Base-by-base conservation (phyloP, 2,113 vertebrate species). In the Dicaeum eximium region DNA sequence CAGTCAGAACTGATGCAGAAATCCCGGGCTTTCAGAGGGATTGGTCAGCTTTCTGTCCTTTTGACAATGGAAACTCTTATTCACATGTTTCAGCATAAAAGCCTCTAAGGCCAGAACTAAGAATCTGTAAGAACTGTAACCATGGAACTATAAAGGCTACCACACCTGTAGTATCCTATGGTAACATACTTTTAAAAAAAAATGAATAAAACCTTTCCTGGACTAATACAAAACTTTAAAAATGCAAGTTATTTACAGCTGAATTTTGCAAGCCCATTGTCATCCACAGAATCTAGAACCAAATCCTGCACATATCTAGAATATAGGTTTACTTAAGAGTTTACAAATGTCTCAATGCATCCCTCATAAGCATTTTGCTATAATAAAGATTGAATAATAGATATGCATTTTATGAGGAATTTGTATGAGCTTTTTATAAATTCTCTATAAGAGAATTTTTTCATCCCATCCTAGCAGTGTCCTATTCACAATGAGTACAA, bases 301-400 rank as follows among this genome's bases (percentile, higher is more conserved):
- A 6, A 75, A 57, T 33, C 44, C 83, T 50, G 4, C 25, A 61
- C 2, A 72, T 8, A 3, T 79, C 17, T 93, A 35, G 31, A 69
- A 60, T 31, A 28, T 2, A 28, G 11, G 5, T 77, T 90, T 90
- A 35, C 5, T 71, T 78, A 56, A 13, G 10, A 79, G n/a, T 73
- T 86, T 70, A 57, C 13, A 86, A 35, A 4, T 31, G 21, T 77
- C 11, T 73, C 33, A 66, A 50, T 22, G 9, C 22, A 82, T n/a
- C n/a, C 11, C 6, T 84, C 51, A 60, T 37, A 92, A 94, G 23
- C 25, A 48, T 24, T 69, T 24, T 69, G 7, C 15, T 21, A 11
- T 70, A 71, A 82, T 61, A 66, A 96, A 86, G 37, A 48, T 8
- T 64, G 70, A 93, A 79, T 87, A 79, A 96, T 88, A 97, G 92